Conservation (phyloP, 2,888 invertebrate species). For the Caenorhabditis auriculariae region DNA sequence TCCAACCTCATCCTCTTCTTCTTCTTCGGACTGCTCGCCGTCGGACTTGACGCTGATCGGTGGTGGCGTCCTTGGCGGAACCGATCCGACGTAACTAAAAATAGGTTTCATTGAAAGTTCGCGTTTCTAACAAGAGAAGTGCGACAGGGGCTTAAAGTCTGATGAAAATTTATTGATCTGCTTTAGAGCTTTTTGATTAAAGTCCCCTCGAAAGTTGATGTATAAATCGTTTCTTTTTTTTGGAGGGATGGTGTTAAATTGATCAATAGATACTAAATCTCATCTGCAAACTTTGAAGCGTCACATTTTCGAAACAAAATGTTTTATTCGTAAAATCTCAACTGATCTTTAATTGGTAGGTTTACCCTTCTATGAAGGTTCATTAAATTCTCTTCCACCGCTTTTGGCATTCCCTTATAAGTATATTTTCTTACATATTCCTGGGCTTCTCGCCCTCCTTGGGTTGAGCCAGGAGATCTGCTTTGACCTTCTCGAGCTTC, state of each 20-base stretch:
- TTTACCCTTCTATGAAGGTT: too few species aligned
- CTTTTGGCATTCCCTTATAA: too few species aligned
- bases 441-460: conserved; percentile 26
- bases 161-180: neutral
- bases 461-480: conserved; percentile 23
- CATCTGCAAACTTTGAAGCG: too few species aligned
- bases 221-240: too few species aligned
- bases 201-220: too few species aligned
- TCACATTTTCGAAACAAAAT: too few species aligned
- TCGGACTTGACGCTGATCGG: conserved; percentile 37
- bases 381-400: too few species aligned
- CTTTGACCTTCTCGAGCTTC: conserved; percentile 28
- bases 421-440: conserved; percentile 18
- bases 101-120: neutral
- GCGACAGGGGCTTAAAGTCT: neutral
- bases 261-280: too few species aligned
- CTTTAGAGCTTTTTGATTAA: neutral
- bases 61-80: conserved; percentile 51
- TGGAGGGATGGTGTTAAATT: too few species aligned
- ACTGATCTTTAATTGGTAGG: too few species aligned
- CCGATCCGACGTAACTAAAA: conserved; percentile 45
- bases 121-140: neutral
- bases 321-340: too few species aligned
- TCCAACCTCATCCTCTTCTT: conserved; percentile 53
- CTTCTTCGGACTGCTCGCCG: conserved; percentile 49